phyloP scores from a whole-genome alignment of 1,140 invertebrate species.

The Lysiphlebus fabarum region DNA sequence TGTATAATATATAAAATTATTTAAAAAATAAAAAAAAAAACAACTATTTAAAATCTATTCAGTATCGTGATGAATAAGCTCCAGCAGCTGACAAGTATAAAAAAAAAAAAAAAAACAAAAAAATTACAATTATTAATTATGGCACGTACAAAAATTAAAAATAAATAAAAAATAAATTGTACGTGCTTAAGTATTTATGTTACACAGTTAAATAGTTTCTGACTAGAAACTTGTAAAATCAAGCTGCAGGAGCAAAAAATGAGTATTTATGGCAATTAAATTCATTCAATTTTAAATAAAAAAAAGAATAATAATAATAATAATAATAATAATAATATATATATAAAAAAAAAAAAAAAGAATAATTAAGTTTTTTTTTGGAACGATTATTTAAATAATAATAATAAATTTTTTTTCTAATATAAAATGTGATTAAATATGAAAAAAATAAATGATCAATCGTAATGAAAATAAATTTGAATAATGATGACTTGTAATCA shows the following conservation, averaged over 20 bases:
- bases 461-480: neutral
- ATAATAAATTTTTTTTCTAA: too few relatives aligned
- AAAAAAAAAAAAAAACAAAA: constrained; percentile 26
- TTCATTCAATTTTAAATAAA: constrained; percentile 17
- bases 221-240: constrained; percentile 53
- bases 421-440: too few relatives aligned
- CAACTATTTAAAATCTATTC: neutral
- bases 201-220: constrained; percentile 41
- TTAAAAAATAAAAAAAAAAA: constrained; percentile 1
- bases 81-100: constrained; percentile 39
- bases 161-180: constrained; percentile 31
- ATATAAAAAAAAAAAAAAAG: neutral
- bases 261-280: constrained; percentile 48
- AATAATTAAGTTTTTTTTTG: neutral
- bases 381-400: neutral
- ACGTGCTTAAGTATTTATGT: constrained; percentile 29
- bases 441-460: neutral
- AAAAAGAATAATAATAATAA: constrained; percentile 13
- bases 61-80: constrained; percentile 13
- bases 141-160: constrained; percentile 22
- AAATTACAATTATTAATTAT: constrained; percentile 26
- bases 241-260: constrained; percentile 47
- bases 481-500: neutral
- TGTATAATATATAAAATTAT: constrained; percentile 1
- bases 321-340: neutral